phyloP scores from a whole-genome alignment of 37 sponge, comb jelly and placozoan species.

The Cladorhizidae sp. region DNA sequence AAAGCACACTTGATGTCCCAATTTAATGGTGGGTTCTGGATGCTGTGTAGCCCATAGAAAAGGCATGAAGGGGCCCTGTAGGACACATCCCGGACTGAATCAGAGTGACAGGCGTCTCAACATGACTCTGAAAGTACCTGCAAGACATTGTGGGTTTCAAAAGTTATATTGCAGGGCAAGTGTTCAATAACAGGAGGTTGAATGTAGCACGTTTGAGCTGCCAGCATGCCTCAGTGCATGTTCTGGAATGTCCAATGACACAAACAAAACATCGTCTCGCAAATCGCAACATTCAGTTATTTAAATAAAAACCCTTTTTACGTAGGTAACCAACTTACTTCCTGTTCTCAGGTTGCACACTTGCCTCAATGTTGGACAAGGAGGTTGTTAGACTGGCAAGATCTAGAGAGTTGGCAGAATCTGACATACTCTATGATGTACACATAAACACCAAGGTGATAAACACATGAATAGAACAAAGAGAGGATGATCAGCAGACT shows the following conservation, averaged over 20 bases:
- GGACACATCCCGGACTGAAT: conserved; percentile 83
- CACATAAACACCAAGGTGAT: no score
- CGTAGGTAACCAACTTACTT: conserved; percentile 39
- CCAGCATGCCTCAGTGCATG: no score
- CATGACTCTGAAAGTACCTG: conserved; percentile 70
- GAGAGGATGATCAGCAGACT: no score
- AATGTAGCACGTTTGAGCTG: no score
- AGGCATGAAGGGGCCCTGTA: conserved; percentile 68
- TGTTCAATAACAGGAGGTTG: neutral
- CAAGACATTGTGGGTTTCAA: neutral
- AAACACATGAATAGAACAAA: no score
- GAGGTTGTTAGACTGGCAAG: conserved; percentile 44
- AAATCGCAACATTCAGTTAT: no score
- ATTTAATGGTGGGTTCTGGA: conserved; percentile 2
- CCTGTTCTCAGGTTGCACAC: conserved; percentile 52
- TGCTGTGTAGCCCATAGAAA: conserved; percentile 24
- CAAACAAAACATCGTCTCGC: no score
- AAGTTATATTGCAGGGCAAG: neutral
- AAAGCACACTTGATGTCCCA: no score
- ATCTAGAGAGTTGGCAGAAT: conserved; percentile 40
- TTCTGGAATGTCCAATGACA: no score
- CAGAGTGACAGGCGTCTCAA: conserved; percentile 79
- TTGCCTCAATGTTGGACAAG: conserved; percentile 30
- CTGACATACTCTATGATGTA: conserved; percentile 38
- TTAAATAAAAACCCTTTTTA: no score